Conservation (phyloP, 2,888 invertebrate genomes). For the Chelonus formosanus region DNA sequence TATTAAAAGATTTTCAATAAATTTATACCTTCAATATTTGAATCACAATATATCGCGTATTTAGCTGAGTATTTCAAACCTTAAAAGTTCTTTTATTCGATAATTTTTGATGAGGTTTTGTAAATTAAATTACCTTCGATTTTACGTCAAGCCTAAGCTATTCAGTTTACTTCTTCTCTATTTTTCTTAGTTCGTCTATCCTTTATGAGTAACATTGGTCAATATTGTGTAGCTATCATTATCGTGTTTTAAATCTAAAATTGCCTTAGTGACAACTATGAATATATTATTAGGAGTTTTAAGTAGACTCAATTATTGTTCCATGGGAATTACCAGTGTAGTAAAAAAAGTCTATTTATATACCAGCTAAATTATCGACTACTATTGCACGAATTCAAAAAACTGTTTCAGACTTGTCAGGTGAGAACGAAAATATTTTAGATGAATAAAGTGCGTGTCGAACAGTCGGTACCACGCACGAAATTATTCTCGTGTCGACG, state of each 20-base stretch:
- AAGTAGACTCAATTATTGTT: too few species aligned
- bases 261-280: too few species aligned
- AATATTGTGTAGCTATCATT: too few species aligned
- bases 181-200: slow-evolving; percentile 16
- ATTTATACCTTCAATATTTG: neutral
- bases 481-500: slow-evolving; percentile 26
- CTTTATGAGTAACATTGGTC: too few species aligned
- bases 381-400: too few species aligned
- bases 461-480: slow-evolving; percentile 42
- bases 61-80: neutral
- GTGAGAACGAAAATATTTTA: neutral
- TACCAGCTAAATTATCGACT: too few species aligned
- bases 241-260: too few species aligned
- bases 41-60: neutral
- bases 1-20: neutral
- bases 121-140: slow-evolving; percentile 8
- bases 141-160: slow-evolving; percentile 11
- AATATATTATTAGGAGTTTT: too few species aligned
- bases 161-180: slow-evolving; percentile 11
- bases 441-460: slow-evolving; percentile 43
- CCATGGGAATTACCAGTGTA: too few species aligned
- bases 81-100: neutral
- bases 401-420: too few species aligned
- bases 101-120: neutral
- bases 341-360: too few species aligned